Evolutionary conservation across 2,797 vertebrate genomes (phyloP).

Genomic region (Sylvilagus floridanus): DNA sequence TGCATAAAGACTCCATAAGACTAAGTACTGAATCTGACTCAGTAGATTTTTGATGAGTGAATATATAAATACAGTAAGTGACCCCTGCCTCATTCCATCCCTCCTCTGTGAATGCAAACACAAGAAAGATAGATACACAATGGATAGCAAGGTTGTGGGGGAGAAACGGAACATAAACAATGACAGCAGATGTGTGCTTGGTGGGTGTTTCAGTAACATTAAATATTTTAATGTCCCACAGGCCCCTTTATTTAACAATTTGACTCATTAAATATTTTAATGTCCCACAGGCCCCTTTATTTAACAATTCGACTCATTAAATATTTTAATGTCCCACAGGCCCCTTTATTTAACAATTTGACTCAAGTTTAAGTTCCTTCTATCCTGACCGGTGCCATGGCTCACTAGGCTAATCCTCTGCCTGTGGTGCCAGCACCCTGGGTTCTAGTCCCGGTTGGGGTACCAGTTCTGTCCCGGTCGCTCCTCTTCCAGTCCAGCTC

Average conservation of each 20-base stretch:
- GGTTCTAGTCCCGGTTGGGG: too few relatives aligned
- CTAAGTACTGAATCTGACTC: neutral
- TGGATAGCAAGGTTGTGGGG: neutral
- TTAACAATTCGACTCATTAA: neutral
- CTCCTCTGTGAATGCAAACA: neutral
- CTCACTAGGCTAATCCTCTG: too few relatives aligned
- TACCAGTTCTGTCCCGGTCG: too few relatives aligned
- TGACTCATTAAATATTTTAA: neutral
- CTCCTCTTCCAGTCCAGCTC: too few relatives aligned
- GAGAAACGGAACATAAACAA: neutral
- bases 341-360: neutral
- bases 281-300: neutral
- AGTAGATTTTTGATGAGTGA: conserved; percentile 10
- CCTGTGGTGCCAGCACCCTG: too few relatives aligned
- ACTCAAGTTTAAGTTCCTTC: neutral
- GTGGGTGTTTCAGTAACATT: neutral
- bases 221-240: neutral
- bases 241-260: too few relatives aligned
- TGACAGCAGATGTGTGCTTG: neutral
- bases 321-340: neutral
- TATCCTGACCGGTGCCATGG: too few relatives aligned
- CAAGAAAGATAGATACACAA: neutral
- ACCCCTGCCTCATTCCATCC: neutral
- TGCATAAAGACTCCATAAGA: neutral
- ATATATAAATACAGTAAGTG: conserved; percentile 33